These are phyloP conservation scores for Drosophila littoralis DNA, from an alignment of 1,140 invertebrate species.

Conservation along the genomic window DNA sequence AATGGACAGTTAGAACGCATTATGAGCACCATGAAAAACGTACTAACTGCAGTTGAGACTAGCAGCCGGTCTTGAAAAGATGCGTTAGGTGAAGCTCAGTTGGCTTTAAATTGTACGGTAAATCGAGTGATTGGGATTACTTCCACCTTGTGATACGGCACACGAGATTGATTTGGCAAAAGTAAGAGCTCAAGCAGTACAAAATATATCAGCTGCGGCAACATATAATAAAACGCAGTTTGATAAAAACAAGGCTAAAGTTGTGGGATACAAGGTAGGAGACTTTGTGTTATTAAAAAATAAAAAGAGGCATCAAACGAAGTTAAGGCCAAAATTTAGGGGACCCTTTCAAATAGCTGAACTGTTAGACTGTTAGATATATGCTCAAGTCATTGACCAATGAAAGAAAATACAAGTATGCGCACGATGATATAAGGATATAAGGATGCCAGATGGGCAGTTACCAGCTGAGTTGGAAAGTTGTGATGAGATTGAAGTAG, in stretches of 20 bases:
- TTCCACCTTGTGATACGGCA: neutral
- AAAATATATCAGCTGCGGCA: neutral
- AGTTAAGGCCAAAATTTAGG: neutral
- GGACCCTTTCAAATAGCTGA: constrained; percentile 1
- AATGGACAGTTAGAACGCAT: no score
- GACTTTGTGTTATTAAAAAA: neutral
- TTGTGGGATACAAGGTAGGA: neutral
- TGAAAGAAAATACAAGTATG: neutral
- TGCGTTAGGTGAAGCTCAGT: no score
- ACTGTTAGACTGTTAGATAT: constrained; percentile 8
- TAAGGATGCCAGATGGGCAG: constrained; percentile 13
- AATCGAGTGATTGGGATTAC: neutral
- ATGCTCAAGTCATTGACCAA: neutral
- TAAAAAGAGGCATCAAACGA: neutral
- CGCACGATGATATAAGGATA: constrained; percentile 9
- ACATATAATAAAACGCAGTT: neutral
- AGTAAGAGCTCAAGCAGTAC: neutral
- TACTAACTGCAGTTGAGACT: neutral
- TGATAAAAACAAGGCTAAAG: neutral
- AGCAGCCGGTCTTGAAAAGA: neutral
- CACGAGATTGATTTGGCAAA: neutral
- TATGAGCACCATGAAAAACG: neutral
- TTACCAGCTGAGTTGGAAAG: neutral
- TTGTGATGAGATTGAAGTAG: neutral
- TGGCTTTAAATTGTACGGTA: no score